phyloP scores from a whole-genome alignment of 2,888 invertebrate species.

The Tanytarsus gracilentus region DNA sequence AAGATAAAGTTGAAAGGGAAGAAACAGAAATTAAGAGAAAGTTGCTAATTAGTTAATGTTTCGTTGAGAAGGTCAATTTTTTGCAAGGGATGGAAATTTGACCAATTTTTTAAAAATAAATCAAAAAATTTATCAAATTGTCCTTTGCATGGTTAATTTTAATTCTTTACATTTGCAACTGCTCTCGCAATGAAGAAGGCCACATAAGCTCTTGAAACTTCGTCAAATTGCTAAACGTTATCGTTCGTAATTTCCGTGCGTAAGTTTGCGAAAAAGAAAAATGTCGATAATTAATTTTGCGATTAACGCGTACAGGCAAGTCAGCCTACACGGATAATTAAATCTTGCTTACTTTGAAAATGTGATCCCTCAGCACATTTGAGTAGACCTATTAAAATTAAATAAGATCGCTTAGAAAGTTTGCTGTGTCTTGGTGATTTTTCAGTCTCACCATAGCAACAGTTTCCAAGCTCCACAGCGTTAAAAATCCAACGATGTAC shows the following conservation, averaged over 20 bases:
- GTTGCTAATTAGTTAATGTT: too few relatives aligned
- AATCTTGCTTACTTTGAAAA: conserved; percentile 57
- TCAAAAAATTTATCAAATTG: too few relatives aligned
- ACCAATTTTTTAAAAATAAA: too few relatives aligned
- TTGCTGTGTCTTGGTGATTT: not conserved
- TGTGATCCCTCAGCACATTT: conserved; percentile 71
- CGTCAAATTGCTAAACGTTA: conserved; percentile 18
- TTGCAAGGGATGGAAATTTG: too few relatives aligned
- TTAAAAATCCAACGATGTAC: conserved; percentile 71
- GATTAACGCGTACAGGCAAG: conserved; percentile 23
- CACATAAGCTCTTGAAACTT: conserved; percentile 21
- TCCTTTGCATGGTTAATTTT: too few relatives aligned
- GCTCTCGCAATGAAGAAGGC: conserved; percentile 18
- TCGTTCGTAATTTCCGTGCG: not conserved
- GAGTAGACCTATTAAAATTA: conserved; percentile 46
- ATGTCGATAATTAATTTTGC: conserved; percentile 24
- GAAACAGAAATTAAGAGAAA: not conserved
- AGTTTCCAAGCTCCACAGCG: conserved; percentile 70
- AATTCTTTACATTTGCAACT: conserved; percentile 16
- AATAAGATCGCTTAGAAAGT: not conserved
- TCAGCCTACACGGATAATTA: not conserved
- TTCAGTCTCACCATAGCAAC: conserved; percentile 57
- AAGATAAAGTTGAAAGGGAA: not conserved
- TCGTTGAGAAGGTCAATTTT: too few relatives aligned
- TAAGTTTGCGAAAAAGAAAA: conserved; percentile 8